phyloP scores from a whole-genome alignment of 2,888 invertebrate species.

The Drosophila kambysellisi region DNA sequence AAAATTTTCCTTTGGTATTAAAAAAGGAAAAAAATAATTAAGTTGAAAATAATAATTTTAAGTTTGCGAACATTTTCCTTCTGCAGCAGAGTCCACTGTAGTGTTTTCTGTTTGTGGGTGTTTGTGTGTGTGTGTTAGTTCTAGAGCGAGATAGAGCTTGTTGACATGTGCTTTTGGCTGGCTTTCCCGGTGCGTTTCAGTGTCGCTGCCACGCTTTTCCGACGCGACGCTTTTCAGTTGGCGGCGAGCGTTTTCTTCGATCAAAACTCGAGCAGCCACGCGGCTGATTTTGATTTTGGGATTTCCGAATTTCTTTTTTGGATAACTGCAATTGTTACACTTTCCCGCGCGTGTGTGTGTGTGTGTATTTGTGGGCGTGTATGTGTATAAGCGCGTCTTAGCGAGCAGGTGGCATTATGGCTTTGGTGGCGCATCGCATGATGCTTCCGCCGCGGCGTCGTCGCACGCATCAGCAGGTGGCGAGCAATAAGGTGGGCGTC shows the following conservation, averaged over 20 bases:
- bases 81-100: neutral
- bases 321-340: neutral
- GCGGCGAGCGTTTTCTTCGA: conserved; percentile 72
- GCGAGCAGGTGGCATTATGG: conserved; percentile 57
- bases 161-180: conserved; percentile 58
- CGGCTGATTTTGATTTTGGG: conserved; percentile 36
- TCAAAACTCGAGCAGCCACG: conserved; percentile 54
- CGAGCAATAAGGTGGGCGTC: conserved; percentile 78
- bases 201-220: conserved; percentile 46
- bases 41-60: neutral
- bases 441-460: conserved; percentile 72
- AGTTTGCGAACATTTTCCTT: neutral
- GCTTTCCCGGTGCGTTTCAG: conserved; percentile 74
- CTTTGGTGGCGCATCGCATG: conserved; percentile 82
- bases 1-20: neutral
- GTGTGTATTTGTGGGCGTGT: neutral
- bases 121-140: conserved; percentile 22
- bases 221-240: conserved; percentile 56
- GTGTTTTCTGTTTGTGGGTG: neutral
- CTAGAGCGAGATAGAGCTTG: conserved; percentile 41
- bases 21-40: neutral
- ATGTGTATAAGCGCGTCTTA: neutral
- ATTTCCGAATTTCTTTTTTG: conserved; percentile 3
- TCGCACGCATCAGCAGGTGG: conserved; percentile 66
- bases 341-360: neutral